Conservation (phyloP, 2,797 vertebrate species). For the Acanthurus lineatus region DNA sequence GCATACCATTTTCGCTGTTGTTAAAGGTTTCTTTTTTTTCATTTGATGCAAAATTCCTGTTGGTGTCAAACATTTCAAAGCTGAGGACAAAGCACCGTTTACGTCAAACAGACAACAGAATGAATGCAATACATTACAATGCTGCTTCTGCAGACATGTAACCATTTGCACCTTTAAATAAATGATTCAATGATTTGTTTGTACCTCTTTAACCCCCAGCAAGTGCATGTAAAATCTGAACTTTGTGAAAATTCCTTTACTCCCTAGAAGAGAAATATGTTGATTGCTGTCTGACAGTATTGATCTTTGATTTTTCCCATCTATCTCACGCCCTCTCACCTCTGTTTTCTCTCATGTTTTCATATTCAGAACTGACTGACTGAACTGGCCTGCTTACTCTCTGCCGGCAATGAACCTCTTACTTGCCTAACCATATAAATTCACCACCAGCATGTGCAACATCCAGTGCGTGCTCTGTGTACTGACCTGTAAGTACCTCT, state of each 20-base stretch:
- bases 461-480: not conserved
- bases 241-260: not conserved
- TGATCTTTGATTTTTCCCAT: constrained; percentile 12
- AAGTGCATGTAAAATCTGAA: not conserved
- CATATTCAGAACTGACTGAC: constrained; percentile 4
- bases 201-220: not conserved
- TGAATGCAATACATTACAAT: not conserved
- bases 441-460: constrained; percentile 1
- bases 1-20: constrained; percentile 90
- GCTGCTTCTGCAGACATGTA: not conserved
- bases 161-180: not conserved
- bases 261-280: not conserved
- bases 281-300: constrained; percentile 10
- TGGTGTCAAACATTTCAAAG: constrained; percentile 92
- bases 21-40: constrained; percentile 90
- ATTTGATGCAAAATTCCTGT: constrained; percentile 92
- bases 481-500: constrained; percentile 1
- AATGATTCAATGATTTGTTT: not conserved
- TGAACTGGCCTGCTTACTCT: not conserved
- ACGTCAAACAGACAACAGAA: not conserved
- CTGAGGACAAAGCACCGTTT: constrained; percentile 65
- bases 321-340: constrained; percentile 11
- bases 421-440: constrained; percentile 7
- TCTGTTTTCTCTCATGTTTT: constrained; percentile 13
- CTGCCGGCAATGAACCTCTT: not conserved